Conservation (phyloP, 2,113 vertebrate genomes). For the Oncorhynchus keta region DNA sequence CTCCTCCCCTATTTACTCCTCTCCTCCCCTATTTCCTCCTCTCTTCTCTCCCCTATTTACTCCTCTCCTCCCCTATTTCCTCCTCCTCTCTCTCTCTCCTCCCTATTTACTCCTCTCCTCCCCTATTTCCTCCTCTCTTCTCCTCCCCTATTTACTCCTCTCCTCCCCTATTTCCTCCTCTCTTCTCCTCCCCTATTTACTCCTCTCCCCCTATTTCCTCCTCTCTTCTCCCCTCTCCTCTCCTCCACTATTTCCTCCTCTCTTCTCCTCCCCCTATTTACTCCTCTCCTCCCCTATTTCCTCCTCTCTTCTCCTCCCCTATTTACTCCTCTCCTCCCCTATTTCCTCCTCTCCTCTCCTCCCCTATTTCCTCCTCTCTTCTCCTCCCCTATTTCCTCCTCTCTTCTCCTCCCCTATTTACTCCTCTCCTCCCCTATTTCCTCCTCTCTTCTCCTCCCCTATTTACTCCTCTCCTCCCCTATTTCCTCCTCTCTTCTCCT, state of each 20-base stretch:
- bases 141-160: no score
- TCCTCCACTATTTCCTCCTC: not conserved
- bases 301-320: no score
- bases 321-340: not conserved
- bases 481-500: not conserved
- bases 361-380: not conserved
- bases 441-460: not conserved
- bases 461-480: not conserved
- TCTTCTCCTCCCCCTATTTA: no score
- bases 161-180: no score
- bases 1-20: not conserved
- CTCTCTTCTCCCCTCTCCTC: not conserved
- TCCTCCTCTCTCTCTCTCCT: no score
- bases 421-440: not conserved
- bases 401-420: no score
- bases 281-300: no score
- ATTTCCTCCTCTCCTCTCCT: not conserved
- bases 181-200: no score
- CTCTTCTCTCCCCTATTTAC: not conserved
- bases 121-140: no score
- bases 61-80: not conserved
- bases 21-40: not conserved
- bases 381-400: not conserved
- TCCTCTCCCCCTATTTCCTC: not conserved
- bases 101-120: not conserved